Conservation (phyloP, 1,140 invertebrate species). For the Leptopilina boulardi region DNA sequence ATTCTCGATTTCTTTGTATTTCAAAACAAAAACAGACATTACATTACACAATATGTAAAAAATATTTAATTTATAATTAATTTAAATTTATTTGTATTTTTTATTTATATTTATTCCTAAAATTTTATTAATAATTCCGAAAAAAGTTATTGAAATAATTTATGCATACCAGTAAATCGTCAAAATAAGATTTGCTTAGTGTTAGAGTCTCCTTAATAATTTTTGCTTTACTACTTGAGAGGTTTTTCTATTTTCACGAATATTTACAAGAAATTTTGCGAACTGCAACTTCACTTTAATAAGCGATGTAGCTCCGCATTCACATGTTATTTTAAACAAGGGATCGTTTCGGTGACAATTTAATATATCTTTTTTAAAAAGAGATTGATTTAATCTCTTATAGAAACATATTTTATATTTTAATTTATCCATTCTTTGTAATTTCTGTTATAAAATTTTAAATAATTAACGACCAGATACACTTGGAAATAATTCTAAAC, state of each 20-base stretch:
- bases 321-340: background rate
- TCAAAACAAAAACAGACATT: background rate
- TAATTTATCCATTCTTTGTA: background rate
- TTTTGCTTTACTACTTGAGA: background rate
- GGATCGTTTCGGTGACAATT: background rate
- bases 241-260: background rate
- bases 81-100: too few relatives aligned
- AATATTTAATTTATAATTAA: background rate
- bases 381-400: background rate
- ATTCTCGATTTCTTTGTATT: background rate
- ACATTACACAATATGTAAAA: background rate
- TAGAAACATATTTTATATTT: background rate
- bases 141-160: background rate
- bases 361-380: background rate
- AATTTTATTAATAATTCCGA: background rate
- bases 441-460: too few relatives aligned
- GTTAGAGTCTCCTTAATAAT: background rate
- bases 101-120: too few relatives aligned
- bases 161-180: background rate
- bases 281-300: background rate
- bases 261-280: background rate
- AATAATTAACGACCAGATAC: too few relatives aligned
- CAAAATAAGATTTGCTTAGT: background rate
- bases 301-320: background rate
- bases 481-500: too few relatives aligned